Evolutionary conservation across 2,888 invertebrate species (phyloP), one percentile per base, ranked within the genome.

Genomic region (Patella pellucida): DNA sequence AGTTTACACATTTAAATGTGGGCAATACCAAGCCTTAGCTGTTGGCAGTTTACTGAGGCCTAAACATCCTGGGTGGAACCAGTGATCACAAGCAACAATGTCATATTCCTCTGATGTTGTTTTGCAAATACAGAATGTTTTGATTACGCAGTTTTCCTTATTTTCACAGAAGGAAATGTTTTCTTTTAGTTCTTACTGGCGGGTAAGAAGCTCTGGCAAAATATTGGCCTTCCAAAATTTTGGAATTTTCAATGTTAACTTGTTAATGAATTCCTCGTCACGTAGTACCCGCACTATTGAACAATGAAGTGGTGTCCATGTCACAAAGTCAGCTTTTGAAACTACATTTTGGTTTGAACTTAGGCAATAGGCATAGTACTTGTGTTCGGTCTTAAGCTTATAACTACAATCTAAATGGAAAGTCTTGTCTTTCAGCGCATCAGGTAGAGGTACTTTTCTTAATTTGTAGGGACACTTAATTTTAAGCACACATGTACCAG

Each of bases 401-500:
- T 15, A 52, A 15, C 3, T 16, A 2, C 16, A 1, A 52, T 52
- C 52, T 12, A 56, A 56, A 56, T 56, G 12, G 56, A 56, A 73
- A 1, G 27, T n/a, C 67, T 71, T 75, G 12, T 52, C 31, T 19
- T 52, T 75, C 67, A 16, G 67, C 2, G 41, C 67, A 12, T 75
- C 68, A 15, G 3, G 1, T 11, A 74, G n/a, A 9, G 19, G 4
- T 67, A 67, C 16, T 23, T 76, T 69, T 51, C 51, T 72, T 5
- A 23, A 69, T 68, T 69, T 69, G 15, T 50, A 73, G 11, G 74
- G 74, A 31, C 74, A 75, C 15, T 74, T 77, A 9, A 72, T 72
- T 72, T 78, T 75, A 12, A 75, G 15, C 5, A 71, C 69, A 9
- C 77, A 72, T 4, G 31, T 51, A 11, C 75, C 77, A 73, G 75